These are phyloP conservation scores for Stercorarius parasiticus DNA, from an alignment of 2,113 vertebrate species.

Conservation along the genomic window DNA sequence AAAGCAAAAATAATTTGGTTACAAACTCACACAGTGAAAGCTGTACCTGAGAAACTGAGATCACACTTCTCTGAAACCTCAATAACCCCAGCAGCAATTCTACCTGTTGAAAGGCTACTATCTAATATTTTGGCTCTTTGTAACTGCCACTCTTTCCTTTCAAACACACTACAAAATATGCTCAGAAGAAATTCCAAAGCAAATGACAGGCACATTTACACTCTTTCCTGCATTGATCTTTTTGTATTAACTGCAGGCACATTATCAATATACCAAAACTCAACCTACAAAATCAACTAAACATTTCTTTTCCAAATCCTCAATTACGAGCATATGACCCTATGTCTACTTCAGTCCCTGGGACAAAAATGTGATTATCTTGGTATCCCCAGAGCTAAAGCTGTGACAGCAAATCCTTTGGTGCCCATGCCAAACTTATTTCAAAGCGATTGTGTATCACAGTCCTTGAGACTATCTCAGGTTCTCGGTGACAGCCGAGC, in stretches of 20 bases:
- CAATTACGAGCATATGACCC: not conserved
- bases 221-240: not conserved
- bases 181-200: not conserved
- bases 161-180: not conserved
- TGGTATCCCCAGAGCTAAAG: not conserved
- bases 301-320: not conserved
- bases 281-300: not conserved
- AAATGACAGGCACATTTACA: not conserved
- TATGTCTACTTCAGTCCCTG: not conserved
- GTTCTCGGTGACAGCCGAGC: not conserved
- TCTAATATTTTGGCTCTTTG: not conserved
- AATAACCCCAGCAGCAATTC: not conserved
- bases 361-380: not conserved
- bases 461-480: not conserved
- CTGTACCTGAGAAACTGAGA: not conserved
- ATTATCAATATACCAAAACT: not conserved
- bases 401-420: not conserved
- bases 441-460: not conserved
- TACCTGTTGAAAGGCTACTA: not conserved
- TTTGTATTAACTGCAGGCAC: not conserved
- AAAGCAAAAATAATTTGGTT: not conserved
- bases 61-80: not conserved
- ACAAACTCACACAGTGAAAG: not conserved
- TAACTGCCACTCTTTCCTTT: not conserved
- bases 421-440: not conserved